Evolutionary conservation across 2,888 invertebrate genomes (phyloP).

Genomic region (Aquatica leii): DNA sequence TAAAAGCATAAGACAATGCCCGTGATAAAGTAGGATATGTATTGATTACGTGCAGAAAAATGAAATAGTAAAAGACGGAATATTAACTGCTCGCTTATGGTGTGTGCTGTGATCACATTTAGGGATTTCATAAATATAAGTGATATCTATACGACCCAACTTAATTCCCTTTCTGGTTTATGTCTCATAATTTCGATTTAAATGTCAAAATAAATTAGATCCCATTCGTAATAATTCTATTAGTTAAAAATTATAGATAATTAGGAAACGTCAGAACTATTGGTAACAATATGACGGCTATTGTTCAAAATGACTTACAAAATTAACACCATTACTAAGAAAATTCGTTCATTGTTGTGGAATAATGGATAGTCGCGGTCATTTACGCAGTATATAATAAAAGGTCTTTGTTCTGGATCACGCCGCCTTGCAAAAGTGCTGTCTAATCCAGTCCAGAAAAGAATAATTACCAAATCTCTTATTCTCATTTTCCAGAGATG

Average conservation of each 20-base stretch:
- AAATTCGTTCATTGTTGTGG: constrained; percentile 39
- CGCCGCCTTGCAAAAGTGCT: constrained; percentile 45
- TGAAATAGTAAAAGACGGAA: constrained; percentile 45
- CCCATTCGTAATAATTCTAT: constrained; percentile 14
- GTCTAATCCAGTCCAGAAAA: constrained; percentile 47
- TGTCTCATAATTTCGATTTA: constrained; percentile 56
- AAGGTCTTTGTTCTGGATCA: constrained; percentile 43
- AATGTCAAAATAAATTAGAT: constrained; percentile 41
- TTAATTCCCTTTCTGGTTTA: constrained; percentile 51
- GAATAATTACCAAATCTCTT: constrained; percentile 45
- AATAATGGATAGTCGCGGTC: constrained; percentile 45
- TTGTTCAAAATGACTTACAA: constrained; percentile 17
- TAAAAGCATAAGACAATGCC: constrained; percentile 14
- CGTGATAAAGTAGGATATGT: constrained; percentile 21
- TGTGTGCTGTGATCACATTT: constrained; percentile 55
- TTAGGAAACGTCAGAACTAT: background rate
- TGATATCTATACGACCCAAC: constrained; percentile 42
- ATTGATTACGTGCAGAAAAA: constrained; percentile 30
- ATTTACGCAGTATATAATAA: constrained; percentile 46
- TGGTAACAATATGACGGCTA: background rate
- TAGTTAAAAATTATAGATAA: constrained; percentile 41
- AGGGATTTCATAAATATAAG: constrained; percentile 51
- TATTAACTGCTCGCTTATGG: constrained; percentile 57
- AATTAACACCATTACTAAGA: constrained; percentile 24
- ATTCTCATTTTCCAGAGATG: constrained; percentile 38